Evolutionary conservation across 2,113 vertebrate species (phyloP).

Genomic region (Mungos mungo): DNA sequence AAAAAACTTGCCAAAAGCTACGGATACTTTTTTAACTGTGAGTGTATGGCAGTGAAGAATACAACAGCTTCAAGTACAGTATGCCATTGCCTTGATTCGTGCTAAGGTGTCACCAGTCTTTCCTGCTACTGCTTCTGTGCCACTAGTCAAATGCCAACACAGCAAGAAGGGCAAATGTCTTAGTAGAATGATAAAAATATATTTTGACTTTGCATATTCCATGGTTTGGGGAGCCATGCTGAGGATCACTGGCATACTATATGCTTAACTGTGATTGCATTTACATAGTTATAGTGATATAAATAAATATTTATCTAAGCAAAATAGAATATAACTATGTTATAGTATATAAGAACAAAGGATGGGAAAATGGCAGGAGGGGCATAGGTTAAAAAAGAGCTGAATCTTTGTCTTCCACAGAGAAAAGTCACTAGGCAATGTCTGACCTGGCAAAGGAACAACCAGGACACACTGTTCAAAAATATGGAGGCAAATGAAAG

Average conservation of each 20-base stretch:
- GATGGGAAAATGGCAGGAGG: background rate
- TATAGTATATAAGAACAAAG: background rate
- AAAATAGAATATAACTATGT: background rate
- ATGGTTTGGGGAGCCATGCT: background rate
- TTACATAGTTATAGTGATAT: background rate
- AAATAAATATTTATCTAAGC: background rate
- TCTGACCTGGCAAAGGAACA: background rate
- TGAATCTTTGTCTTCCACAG: background rate
- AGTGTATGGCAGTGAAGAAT: background rate
- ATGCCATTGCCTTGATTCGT: background rate
- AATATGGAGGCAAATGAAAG: background rate
- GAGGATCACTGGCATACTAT: background rate
- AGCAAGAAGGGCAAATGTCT: background rate
- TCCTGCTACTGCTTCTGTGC: background rate
- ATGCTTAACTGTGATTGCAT: background rate
- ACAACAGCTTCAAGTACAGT: background rate
- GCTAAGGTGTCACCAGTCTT: background rate
- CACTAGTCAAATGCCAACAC: background rate
- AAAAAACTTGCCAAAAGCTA: background rate
- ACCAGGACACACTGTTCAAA: background rate
- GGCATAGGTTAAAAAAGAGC: background rate
- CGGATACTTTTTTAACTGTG: background rate
- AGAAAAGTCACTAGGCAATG: background rate
- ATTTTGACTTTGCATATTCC: background rate
- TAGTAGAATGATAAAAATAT: background rate